These are phyloP conservation scores for Baronia brevicornis DNA, from an alignment of 2,888 invertebrate genomes.

Conservation along the genomic window DNA sequence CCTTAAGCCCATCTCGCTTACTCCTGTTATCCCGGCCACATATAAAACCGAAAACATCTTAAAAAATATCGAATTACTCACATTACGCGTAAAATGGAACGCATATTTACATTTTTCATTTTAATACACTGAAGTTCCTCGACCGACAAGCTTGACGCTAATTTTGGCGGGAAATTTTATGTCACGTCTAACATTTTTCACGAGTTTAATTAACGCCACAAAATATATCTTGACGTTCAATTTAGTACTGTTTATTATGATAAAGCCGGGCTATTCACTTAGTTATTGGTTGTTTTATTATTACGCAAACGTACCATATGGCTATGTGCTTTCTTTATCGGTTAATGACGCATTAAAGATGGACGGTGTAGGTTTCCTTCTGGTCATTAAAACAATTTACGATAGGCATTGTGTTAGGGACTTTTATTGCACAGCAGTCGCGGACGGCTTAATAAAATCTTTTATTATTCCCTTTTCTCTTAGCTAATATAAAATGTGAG, in stretches of 20 bases:
- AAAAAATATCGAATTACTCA: constrained; percentile 40
- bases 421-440: constrained; percentile 25
- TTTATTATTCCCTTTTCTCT: constrained; percentile 23
- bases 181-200: not conserved
- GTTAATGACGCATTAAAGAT: constrained; percentile 26
- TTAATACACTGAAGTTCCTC: constrained; percentile 18
- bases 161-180: constrained; percentile 24
- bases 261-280: constrained; percentile 17
- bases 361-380: constrained; percentile 21
- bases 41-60: constrained; percentile 34
- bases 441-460: constrained; percentile 28
- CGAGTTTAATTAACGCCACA: not conserved
- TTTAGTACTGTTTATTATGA: constrained; percentile 21
- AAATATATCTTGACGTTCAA: constrained; percentile 1
- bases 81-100: constrained; percentile 36
- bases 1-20: constrained; percentile 31
- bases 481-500: constrained; percentile 12
- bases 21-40: constrained; percentile 42
- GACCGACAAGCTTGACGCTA: no score
- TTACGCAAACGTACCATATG: constrained; percentile 24
- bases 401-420: constrained; percentile 27
- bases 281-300: constrained; percentile 23
- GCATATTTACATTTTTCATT: constrained; percentile 24
- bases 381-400: constrained; percentile 32
- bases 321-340: constrained; percentile 24